Evolutionary conservation across 2,797 vertebrate species (phyloP).

Genomic region (Clarias pachynema): DNA sequence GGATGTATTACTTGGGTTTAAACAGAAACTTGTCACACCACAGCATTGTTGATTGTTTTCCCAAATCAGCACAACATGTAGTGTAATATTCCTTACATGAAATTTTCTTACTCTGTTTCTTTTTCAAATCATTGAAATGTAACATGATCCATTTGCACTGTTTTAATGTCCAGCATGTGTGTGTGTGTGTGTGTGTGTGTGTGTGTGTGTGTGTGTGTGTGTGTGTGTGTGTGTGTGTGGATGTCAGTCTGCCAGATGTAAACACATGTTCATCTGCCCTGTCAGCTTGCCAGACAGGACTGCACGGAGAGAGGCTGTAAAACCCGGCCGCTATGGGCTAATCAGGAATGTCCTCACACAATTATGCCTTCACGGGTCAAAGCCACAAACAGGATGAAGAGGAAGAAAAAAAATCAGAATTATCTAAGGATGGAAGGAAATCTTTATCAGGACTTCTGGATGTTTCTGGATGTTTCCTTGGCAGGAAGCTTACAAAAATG

Average conservation of each 20-base stretch:
- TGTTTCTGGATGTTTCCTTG: conserved; percentile 1
- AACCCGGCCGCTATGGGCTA: conserved; percentile 37
- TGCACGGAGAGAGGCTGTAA: conserved; percentile 28
- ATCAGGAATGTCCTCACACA: conserved; percentile 49
- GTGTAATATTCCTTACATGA: not conserved
- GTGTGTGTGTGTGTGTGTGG: conserved; percentile 23
- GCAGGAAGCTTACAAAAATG: not conserved
- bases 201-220: conserved; percentile 2
- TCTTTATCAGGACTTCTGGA: conserved; percentile 7
- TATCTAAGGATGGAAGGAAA: conserved; percentile 23
- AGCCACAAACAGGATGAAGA: conserved; percentile 21
- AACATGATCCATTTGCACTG: not conserved
- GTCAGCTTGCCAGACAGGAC: conserved; percentile 30
- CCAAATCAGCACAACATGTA: too few relatives aligned
- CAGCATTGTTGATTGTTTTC: not conserved
- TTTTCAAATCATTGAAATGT: not conserved
- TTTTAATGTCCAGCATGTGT: not conserved
- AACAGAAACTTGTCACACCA: not conserved
- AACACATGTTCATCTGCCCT: conserved; percentile 25
- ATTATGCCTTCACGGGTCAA: conserved; percentile 31
- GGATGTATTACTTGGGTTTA: not conserved
- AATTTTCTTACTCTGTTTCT: not conserved
- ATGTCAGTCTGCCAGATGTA: conserved; percentile 33
- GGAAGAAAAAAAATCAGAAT: not conserved
- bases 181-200: not conserved